Conservation (phyloP, 2,797 vertebrate genomes). For the Geotrypetes seraphini region DNA sequence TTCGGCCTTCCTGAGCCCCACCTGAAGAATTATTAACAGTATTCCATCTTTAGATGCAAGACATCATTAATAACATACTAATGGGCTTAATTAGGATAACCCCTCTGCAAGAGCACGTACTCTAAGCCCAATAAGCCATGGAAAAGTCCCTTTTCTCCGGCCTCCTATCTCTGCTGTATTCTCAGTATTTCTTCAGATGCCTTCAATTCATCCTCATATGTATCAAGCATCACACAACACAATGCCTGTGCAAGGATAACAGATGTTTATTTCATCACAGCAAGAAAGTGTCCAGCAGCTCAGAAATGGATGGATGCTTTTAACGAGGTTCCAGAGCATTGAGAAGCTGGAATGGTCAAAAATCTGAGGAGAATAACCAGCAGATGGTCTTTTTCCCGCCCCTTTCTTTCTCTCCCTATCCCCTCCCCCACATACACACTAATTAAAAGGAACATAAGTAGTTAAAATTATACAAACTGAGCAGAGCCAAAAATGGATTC, state of each 20-base stretch:
- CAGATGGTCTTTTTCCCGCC: neutral
- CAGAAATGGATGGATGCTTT: constrained; percentile 3
- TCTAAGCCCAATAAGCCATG: too few relatives aligned
- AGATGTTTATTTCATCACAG: neutral
- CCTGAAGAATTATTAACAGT: constrained; percentile 34
- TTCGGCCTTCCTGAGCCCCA: too few relatives aligned
- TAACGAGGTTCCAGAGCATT: too few relatives aligned
- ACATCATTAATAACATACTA: constrained; percentile 35
- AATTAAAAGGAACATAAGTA: too few relatives aligned
- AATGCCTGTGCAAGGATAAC: neutral
- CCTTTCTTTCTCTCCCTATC: too few relatives aligned
- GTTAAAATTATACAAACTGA: too few relatives aligned
- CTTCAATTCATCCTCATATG: neutral
- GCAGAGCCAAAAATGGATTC: too few relatives aligned
- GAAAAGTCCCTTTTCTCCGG: too few relatives aligned
- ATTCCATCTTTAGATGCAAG: constrained; percentile 41
- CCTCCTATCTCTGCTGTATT: constrained; percentile 21
- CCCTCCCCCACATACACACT: too few relatives aligned
- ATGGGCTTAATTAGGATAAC: constrained; percentile 29
- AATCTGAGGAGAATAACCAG: neutral
- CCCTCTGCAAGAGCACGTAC: too few relatives aligned
- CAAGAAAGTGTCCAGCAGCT: neutral
- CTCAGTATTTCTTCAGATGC: too few relatives aligned
- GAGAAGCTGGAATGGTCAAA: too few relatives aligned
- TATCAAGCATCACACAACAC: neutral